Conservation (phyloP, 2,797 vertebrate genomes). For the Florisuga fusca region DNA sequence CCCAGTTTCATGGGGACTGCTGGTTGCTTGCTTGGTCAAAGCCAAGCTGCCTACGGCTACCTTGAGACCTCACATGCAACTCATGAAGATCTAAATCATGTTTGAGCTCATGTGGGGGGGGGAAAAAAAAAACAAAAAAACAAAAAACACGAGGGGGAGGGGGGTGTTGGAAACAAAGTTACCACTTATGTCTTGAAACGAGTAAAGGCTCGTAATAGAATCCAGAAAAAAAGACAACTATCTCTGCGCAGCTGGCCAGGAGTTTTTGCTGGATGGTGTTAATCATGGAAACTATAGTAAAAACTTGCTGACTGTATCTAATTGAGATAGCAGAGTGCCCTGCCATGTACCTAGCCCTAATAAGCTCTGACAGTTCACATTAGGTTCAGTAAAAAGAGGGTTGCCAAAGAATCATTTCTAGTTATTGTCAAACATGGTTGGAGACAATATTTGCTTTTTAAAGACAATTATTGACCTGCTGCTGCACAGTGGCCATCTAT, state of each 20-base stretch:
- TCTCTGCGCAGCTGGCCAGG: background rate
- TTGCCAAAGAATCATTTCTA: background rate
- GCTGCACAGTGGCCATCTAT: background rate
- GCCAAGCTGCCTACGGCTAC: background rate
- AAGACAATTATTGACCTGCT: background rate
- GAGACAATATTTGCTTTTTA: background rate
- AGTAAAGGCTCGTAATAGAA: background rate
- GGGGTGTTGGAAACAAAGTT: background rate
- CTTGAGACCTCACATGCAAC: background rate
- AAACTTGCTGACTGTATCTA: background rate
- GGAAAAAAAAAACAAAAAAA: background rate
- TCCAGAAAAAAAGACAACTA: background rate
- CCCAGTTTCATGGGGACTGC: background rate
- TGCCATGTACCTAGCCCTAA: background rate
- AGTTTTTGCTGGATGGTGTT: background rate
- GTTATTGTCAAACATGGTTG: background rate
- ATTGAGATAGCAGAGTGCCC: background rate
- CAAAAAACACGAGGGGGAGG: rapidly evolving
- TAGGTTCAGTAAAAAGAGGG: background rate
- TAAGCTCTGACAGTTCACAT: background rate
- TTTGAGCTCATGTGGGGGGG: background rate
- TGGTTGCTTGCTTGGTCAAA: background rate
- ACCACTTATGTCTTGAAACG: background rate
- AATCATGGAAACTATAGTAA: background rate
- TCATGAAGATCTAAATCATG: background rate